phyloP scores from a whole-genome alignment of 2,888 invertebrate genomes.

The Elmis aenea region DNA sequence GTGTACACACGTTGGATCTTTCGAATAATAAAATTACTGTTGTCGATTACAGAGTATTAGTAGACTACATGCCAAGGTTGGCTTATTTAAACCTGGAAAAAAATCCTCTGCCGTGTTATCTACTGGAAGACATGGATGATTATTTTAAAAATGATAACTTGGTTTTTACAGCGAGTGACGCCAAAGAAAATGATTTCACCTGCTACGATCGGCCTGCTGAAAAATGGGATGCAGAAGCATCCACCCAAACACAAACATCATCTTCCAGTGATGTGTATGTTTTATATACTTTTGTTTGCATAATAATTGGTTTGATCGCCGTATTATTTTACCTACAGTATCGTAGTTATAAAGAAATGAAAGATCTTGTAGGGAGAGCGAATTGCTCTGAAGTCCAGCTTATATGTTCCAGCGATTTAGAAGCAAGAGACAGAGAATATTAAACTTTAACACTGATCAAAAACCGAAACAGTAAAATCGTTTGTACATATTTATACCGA shows the following conservation, averaged over 20 bases:
- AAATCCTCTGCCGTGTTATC: constrained; percentile 37
- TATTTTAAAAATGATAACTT: constrained; percentile 38
- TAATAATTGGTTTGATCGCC: constrained; percentile 30
- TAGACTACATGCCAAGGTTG: constrained; percentile 36
- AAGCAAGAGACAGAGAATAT: constrained; percentile 5
- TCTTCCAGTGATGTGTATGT: constrained; percentile 16
- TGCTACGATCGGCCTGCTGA: neutral
- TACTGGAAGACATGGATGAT: constrained; percentile 37
- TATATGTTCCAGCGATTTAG: constrained; percentile 17
- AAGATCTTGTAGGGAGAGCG: constrained; percentile 5
- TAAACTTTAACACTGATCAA: too few species aligned
- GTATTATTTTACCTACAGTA: constrained; percentile 35
- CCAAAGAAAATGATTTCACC: neutral
- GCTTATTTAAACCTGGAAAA: constrained; percentile 34
- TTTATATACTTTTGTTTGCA: constrained; percentile 24
- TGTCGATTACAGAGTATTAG: constrained; percentile 37
- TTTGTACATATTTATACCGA: too few species aligned
- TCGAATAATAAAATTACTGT: constrained; percentile 37
- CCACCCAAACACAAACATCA: neutral
- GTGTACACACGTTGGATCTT: constrained; percentile 39
- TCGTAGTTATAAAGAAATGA: constrained; percentile 27
- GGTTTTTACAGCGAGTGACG: constrained; percentile 24
- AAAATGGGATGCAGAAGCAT: neutral
- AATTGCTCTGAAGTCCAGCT: constrained; percentile 15
- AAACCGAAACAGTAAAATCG: too few species aligned